Evolutionary conservation across 2,797 vertebrate species (phyloP), one percentile per base, ranked within the genome.

Genomic region (Phoebastria nigripes): DNA sequence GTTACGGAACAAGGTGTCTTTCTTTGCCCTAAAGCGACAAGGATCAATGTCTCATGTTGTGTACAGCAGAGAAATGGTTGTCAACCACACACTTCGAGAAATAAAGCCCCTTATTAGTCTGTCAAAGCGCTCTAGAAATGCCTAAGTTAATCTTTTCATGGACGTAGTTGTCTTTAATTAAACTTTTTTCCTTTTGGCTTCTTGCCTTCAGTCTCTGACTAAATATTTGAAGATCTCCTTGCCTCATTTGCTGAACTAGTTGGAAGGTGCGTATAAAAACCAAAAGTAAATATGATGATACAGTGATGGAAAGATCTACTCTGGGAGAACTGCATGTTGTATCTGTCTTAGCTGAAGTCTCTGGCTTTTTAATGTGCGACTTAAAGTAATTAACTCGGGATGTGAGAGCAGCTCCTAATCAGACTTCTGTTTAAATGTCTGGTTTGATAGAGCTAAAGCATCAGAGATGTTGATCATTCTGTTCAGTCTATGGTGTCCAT

Each of bases 121-220:
- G 84, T 96, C 83, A 58, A 52, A 85, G 90, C 0, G 2, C 90
- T 94, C 59, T 92, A 59, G 89, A 80, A 96, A 93, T 96, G 93
- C 70, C 55, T 69, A 78, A 58, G 35, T 87, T 82, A 70, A 92
- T 80, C 80, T 79, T 96, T 90, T 92, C 82, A 42, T 92, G 92
- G 88, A 96, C 70, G 0, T 90, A 94, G 90, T 87, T 94, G 82
- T 93, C 89, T 94, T 71, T 61, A 94, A 97, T 97, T 96, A 96
- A 97, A 67, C 88, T 73, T 81, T 66, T 94, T 87, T 82, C 94
- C 92, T 31, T 91, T 90, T 62, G 91, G 90, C 94, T 83, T 90
- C 72, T 95, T 0, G 37, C 89, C 84, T 94, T 88, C 2, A 1
- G 87, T 90, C 46, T 97, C 61, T 96, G 74, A 82, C 55, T 97